phyloP scores from a whole-genome alignment of 2,113 vertebrate species.

The Mungos mungo region DNA sequence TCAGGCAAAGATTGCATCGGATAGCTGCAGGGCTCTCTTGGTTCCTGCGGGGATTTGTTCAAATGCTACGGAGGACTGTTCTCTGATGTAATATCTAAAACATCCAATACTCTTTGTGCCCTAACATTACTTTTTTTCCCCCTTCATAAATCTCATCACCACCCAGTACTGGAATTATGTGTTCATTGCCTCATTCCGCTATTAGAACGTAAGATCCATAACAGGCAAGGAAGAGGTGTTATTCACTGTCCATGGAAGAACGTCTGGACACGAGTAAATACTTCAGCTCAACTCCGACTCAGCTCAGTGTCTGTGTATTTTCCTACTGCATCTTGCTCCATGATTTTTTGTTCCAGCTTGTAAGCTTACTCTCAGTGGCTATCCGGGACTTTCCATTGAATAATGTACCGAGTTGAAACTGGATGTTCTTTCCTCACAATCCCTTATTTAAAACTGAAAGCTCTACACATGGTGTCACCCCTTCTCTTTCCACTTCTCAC shows the following conservation, averaged over 20 bases:
- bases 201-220: neutral
- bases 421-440: neutral
- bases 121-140: neutral
- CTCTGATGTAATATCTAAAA: neutral
- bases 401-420: neutral
- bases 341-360: neutral
- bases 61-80: neutral
- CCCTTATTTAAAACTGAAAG: neutral
- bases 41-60: neutral
- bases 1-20: neutral
- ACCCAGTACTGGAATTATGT: neutral
- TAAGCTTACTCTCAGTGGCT: neutral
- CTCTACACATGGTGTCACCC: neutral
- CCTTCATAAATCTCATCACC: neutral
- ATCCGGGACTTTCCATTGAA: neutral
- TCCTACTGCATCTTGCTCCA: neutral
- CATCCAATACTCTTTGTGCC: neutral
- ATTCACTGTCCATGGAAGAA: neutral
- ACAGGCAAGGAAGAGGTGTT: neutral
- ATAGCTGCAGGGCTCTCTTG: neutral
- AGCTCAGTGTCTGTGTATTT: neutral
- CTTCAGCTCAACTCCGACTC: neutral
- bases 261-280: neutral
- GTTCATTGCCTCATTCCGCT: too few relatives aligned
- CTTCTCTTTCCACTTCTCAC: neutral